Conservation (phyloP, 2,797 vertebrate species). For the Bryconaethiops microstoma region DNA sequence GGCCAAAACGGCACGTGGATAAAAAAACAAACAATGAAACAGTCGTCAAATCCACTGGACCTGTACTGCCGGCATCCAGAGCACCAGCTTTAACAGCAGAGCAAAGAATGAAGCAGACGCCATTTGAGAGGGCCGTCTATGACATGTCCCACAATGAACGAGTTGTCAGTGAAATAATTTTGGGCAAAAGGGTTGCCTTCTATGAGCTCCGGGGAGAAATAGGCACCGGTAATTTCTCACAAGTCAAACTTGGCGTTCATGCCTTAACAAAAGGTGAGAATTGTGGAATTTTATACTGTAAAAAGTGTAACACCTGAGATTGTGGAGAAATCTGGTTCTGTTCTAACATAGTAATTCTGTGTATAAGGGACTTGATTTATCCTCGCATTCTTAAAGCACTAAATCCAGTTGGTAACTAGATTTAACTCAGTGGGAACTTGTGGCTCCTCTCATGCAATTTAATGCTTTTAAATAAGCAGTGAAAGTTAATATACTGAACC, state of each 20-base stretch:
- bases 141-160: slow-evolving; percentile 77
- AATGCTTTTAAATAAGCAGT: not conserved
- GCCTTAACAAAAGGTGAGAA: slow-evolving; percentile 77
- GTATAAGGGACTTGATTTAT: not conserved
- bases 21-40: slow-evolving; percentile 60
- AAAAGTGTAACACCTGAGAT: not conserved
- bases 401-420: not conserved
- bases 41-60: slow-evolving; percentile 45
- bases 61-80: slow-evolving; percentile 26
- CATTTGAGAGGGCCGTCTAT: slow-evolving; percentile 74
- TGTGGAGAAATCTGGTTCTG: not conserved
- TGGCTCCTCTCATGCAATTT: not conserved
- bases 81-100: slow-evolving; percentile 62
- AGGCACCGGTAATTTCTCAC: slow-evolving; percentile 80
- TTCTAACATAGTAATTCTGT: not conserved
- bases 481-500: no score
- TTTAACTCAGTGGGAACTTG: not conserved
- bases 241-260: slow-evolving; percentile 78
- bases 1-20: slow-evolving; percentile 63
- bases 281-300: not conserved
- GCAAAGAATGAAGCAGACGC: slow-evolving; percentile 66
- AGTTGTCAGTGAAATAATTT: slow-evolving; percentile 69
- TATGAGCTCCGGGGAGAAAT: slow-evolving; percentile 81
- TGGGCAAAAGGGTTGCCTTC: slow-evolving; percentile 76
- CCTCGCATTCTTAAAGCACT: not conserved